phyloP scores from a whole-genome alignment of 2,888 invertebrate genomes.

The Buathra laborator region DNA sequence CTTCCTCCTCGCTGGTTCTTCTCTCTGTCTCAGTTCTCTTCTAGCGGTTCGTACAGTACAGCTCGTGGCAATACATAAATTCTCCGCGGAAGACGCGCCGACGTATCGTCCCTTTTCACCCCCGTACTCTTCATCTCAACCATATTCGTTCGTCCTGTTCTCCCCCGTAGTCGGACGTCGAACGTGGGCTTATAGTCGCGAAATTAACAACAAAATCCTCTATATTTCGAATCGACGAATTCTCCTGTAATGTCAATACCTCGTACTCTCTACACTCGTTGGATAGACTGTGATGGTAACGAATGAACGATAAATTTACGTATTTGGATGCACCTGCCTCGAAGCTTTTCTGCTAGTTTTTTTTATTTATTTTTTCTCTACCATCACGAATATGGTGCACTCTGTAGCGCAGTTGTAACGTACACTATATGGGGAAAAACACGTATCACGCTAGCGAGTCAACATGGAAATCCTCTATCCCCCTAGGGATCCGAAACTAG shows the following conservation, averaged over 20 bases:
- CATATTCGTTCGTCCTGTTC: slow-evolving; percentile 21
- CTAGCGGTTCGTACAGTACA: slow-evolving; percentile 28
- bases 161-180: not conserved
- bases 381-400: slow-evolving; percentile 36
- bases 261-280: slow-evolving; percentile 22
- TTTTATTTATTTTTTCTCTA: not conserved
- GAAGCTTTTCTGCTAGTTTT: slow-evolving; percentile 1
- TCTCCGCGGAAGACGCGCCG: slow-evolving; percentile 54
- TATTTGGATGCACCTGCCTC: slow-evolving; percentile 56
- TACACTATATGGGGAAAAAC: slow-evolving; percentile 46
- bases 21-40: slow-evolving; percentile 18
- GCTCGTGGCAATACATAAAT: slow-evolving; percentile 65
- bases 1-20: slow-evolving; percentile 52
- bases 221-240: slow-evolving; percentile 35
- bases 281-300: slow-evolving; percentile 26
- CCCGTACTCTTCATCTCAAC: slow-evolving; percentile 13
- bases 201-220: slow-evolving; percentile 58
- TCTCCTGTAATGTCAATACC: slow-evolving; percentile 46
- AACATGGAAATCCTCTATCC: slow-evolving; percentile 67
- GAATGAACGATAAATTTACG: slow-evolving; percentile 64
- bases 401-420: slow-evolving; percentile 30
- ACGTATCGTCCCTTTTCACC: slow-evolving; percentile 54
- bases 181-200: not conserved
- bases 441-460: slow-evolving; percentile 59
- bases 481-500: slow-evolving; percentile 55